phyloP scores from a whole-genome alignment of 2,888 invertebrate species.

The Smittia sp. region DNA sequence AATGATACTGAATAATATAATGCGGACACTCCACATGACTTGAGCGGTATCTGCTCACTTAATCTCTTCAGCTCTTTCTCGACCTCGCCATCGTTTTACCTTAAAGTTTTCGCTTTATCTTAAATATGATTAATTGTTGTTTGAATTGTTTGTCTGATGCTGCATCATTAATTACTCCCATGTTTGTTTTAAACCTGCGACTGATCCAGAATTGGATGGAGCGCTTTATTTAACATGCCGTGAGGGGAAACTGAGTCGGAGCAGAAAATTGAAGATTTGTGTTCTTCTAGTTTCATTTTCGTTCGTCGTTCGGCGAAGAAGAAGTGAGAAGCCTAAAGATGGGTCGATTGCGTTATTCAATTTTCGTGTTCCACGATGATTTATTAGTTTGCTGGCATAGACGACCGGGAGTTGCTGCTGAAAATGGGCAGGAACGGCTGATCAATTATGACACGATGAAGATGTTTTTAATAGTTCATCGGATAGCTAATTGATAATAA shows the following conservation, averaged over 20 bases:
- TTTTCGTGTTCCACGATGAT: conserved; percentile 40
- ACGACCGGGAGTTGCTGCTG: conserved; percentile 22
- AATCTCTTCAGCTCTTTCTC: conserved; percentile 9
- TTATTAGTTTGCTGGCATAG: neutral
- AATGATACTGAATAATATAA: conserved; percentile 40
- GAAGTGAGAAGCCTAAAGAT: conserved; percentile 15
- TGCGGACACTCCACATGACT: conserved; percentile 40
- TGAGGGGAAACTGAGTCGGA: too few species aligned
- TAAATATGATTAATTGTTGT: conserved; percentile 41
- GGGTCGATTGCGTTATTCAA: conserved; percentile 35
- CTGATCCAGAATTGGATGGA: conserved; percentile 32
- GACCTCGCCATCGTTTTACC: neutral
- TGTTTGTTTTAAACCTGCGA: conserved; percentile 36
- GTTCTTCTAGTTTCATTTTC: neutral
- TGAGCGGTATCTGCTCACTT: conserved; percentile 28
- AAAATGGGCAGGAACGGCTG: conserved; percentile 37
- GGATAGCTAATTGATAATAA: conserved; percentile 41
- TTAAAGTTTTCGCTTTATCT: conserved; percentile 27
- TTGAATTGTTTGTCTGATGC: conserved; percentile 41
- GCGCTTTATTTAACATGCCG: conserved; percentile 26
- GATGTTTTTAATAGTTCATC: conserved; percentile 39
- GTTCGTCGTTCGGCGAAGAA: neutral
- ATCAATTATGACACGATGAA: conserved; percentile 41
- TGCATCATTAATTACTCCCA: conserved; percentile 37
- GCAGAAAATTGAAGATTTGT: conserved; percentile 9